Evolutionary conservation across 2,113 vertebrate genomes (phyloP).

Genomic region (Synodontis membranacea): DNA sequence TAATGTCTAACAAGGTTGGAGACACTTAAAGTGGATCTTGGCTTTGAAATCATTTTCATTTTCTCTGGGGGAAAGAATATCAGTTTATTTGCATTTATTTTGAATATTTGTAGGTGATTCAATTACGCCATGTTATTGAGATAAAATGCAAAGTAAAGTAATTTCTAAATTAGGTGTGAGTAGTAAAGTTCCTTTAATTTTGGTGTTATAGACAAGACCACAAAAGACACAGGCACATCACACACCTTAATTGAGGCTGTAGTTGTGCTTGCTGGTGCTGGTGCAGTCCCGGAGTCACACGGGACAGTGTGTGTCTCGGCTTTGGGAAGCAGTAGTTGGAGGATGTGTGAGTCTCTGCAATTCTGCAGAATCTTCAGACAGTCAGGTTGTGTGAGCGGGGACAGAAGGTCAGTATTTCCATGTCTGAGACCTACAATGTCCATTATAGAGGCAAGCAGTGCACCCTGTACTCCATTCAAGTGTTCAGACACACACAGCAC

Average conservation of each 20-base stretch:
- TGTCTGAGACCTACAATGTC: constrained; percentile 64
- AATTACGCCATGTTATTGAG: not conserved
- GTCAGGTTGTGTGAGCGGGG: constrained; percentile 58
- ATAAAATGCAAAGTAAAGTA: not conserved
- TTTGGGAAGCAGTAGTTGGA: constrained; percentile 54
- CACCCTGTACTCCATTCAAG: constrained; percentile 63
- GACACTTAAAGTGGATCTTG: not conserved
- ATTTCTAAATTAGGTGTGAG: not conserved
- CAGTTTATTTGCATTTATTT: not conserved
- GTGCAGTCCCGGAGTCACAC: not conserved
- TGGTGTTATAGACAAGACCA: not conserved
- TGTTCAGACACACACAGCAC: constrained; percentile 62
- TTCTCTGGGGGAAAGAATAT: not conserved
- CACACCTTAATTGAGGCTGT: constrained; percentile 28
- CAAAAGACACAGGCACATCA: not conserved
- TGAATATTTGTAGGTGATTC: not conserved
- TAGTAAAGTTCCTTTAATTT: not conserved
- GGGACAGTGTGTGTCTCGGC: not conserved
- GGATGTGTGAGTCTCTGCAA: constrained; percentile 58
- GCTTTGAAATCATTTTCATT: not conserved
- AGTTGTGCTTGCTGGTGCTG: not conserved
- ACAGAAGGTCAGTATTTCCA: not conserved
- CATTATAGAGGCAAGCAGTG: constrained; percentile 67
- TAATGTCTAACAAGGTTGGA: not conserved
- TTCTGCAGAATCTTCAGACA: constrained; percentile 62